Percentiles rank a stretch among this genome's conserved stretches.
Evolutionary conservation across 2,888 invertebrate genomes (phyloP).

Genomic region (Oeneis ivallda): DNA sequence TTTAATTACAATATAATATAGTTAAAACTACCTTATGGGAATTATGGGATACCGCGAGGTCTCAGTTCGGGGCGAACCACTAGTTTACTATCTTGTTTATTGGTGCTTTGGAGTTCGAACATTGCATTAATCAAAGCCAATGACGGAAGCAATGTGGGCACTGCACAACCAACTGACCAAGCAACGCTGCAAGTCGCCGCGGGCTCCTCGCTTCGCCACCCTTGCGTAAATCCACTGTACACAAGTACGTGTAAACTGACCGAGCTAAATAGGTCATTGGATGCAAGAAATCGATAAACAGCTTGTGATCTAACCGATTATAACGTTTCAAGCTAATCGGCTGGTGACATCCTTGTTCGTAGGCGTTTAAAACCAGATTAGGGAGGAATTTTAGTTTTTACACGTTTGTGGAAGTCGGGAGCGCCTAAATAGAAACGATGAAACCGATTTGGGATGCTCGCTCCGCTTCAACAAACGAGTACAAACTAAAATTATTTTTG

Average conservation of each 20-base stretch:
- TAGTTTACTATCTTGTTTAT: slow-evolving; percentile 16
- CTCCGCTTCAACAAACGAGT: too few relatives aligned
- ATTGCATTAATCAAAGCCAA: slow-evolving; percentile 34
- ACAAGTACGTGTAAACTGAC: slow-evolving; percentile 35
- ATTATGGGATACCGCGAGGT: too few relatives aligned
- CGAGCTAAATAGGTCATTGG: slow-evolving; percentile 31
- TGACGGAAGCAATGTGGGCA: slow-evolving; percentile 29
- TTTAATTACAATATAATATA: too few relatives aligned
- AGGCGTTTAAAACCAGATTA: neutral
- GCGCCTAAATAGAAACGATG: too few relatives aligned
- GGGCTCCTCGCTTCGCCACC: slow-evolving; percentile 36
- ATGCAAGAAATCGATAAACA: slow-evolving; percentile 19
- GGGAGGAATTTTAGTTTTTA: too few relatives aligned
- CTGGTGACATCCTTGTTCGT: neutral
- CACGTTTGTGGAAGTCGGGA: too few relatives aligned
- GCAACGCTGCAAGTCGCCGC: slow-evolving; percentile 25
- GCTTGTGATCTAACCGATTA: slow-evolving; percentile 12
- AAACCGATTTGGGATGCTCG: too few relatives aligned
- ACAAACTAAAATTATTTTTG: too few relatives aligned
- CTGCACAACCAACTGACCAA: slow-evolving; percentile 12
- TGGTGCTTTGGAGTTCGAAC: slow-evolving; percentile 18
- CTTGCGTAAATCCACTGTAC: slow-evolving; percentile 39
- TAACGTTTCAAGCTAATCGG: slow-evolving; percentile 3
- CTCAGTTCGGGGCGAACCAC: too few relatives aligned
- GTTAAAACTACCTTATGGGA: too few relatives aligned